Base-by-base conservation (phyloP, 1,140 invertebrate species). In the Drosophila pandora region DNA sequence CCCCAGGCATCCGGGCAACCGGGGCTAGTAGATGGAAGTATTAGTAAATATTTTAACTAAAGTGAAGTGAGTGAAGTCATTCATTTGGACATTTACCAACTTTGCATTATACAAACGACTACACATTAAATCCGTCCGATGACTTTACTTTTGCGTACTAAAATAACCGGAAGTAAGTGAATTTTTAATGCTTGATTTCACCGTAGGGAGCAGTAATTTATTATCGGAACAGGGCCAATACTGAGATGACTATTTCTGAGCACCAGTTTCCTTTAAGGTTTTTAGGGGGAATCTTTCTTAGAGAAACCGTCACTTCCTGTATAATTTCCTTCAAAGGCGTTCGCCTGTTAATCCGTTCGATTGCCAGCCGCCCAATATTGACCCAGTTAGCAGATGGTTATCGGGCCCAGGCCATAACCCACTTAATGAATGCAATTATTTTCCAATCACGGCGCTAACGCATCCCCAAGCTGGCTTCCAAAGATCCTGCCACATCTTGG, bases 41-140 rank as follows among this genome's bases (percentile, higher is more conserved):
- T 88, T 80, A 88, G 82, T 88, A 88, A 87, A 87, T 87, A 87
- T 87, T 88, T 82, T 78, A 87, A 76, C 79, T 79, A 82, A 53
- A 82, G 78, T 82, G 75, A 87, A 85, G 62, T 68, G 65, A 69
- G 82, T 82, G 83, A 87, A 87, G 82, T 87, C 82, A 87, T 88
- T 87, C 82, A 82, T 79, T 87, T 88, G 82, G 65, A 87, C 83
- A 87, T 87, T 87, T 76, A 87, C 78, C 81, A 87, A 87, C 78
- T 87, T 79, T 72, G 70, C 83, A 87, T 87, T 82, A 88, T 72
- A 87, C 82, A 88, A 87, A 45, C 75, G 82, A 88, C 74, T 88
- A 82, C 77, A 49, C 82, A 87, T 59, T 55, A 73, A 61, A 61
- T 77, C 80, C 59, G 55, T 67, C 50, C 49, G 22, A 61, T 82